Base-by-base conservation (phyloP, 2,113 vertebrate species). In the Callipepla californica region DNA sequence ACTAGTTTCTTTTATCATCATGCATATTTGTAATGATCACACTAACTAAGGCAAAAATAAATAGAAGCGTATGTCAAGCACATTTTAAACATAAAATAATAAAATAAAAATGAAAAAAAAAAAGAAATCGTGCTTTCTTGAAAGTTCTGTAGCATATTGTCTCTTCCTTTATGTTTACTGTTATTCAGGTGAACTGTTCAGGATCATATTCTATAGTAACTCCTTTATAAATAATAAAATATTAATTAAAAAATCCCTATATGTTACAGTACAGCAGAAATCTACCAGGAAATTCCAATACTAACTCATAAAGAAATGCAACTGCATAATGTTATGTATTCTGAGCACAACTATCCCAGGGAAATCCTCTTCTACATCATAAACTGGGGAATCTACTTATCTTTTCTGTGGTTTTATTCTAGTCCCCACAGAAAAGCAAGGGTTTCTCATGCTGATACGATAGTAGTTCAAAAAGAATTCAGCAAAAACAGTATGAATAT, bases 1-100 rank as follows among this genome's bases (percentile, higher is more conserved):
- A 90, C 26, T 42, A 65, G 67, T 47, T 73, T 58, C 26, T 94
- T 86, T 85, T 80, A 93, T 95, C 82, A 75, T 90, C 93, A 87
- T 63, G 80, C 79, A 84, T 75, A 72, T 42, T 89, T 68, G 79
- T 62, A 95, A 92, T 8, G 11, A 87, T 93, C 93, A 67, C 72
- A 66, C 47, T 62, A 92, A 82, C 36, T 74, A 84, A 83, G 26
- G 62, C 36, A 89, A 68, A 85, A 79, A 72, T 67, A 77, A 84
- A 80, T 28, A 89, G 42, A 23, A 68, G 12, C 40, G 48, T 74
- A 6, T 87, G 13, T 78, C 78, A 83, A 83, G 34, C 16, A 55
- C 28, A 48, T 61, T 69, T 76, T 45, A 61, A 59, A 59, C 21
- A n/a, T n/a, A 58, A n/a, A n/a, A n/a, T 12, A n/a, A 62, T 26